Conservation (phyloP, 2,113 vertebrate species). For the Pavo muticus region DNA sequence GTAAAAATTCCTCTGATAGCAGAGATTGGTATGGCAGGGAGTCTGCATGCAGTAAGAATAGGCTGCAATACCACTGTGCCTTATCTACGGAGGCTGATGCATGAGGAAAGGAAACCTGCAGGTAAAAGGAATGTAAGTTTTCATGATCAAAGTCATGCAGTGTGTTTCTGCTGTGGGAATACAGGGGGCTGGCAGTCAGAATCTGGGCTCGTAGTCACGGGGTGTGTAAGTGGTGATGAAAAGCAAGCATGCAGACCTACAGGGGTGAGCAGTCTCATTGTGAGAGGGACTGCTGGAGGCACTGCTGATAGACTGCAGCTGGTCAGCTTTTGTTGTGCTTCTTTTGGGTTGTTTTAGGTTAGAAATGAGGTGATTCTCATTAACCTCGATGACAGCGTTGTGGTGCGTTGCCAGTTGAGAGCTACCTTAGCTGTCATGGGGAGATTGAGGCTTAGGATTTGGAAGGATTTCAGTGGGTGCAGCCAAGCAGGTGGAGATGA, state of each 20-base stretch:
- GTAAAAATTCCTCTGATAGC: not conserved
- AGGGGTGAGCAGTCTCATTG: not conserved
- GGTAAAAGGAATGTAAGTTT: too few relatives aligned
- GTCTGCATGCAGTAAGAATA: not conserved
- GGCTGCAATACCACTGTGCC: not conserved
- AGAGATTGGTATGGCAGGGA: not conserved
- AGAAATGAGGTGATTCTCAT: not conserved
- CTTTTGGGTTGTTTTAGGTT: not conserved
- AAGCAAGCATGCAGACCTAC: accelerated
- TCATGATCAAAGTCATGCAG: too few relatives aligned
- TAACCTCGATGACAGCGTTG: not conserved
- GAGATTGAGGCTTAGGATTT: accelerated
- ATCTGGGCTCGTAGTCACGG: accelerated
- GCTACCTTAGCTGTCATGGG: not conserved
- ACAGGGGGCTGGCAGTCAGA: not conserved
- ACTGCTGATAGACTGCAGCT: too few relatives aligned
- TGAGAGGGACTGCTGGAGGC: not conserved
- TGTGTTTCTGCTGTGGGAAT: not conserved
- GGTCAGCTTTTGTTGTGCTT: not conserved
- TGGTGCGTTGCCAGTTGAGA: not conserved
- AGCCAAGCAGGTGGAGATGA: not conserved
- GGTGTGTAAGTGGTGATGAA: accelerated
- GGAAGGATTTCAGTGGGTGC: not conserved
- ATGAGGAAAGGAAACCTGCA: not conserved
- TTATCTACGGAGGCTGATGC: accelerated